These are phyloP conservation scores for Phenganax stokvisi DNA, from an alignment of 92 coral and sea anemone species.

Conservation along the genomic window DNA sequence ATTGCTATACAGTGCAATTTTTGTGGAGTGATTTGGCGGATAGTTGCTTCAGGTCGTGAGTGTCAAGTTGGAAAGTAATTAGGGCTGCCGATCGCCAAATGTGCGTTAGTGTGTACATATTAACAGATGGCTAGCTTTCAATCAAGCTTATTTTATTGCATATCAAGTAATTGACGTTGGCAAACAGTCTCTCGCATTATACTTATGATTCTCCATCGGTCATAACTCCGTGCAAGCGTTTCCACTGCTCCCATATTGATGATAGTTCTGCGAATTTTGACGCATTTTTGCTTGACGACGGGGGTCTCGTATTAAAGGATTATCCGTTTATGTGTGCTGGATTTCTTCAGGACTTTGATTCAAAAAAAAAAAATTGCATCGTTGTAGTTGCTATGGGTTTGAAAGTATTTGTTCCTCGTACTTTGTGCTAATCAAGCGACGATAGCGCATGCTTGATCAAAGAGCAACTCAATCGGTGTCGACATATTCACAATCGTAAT, in stretches of 20 bases:
- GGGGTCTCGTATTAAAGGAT: not conserved
- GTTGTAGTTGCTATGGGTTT: constrained; percentile 25
- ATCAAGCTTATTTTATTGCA: constrained; percentile 21
- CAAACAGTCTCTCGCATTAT: constrained; percentile 17
- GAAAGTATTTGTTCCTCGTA: constrained; percentile 5
- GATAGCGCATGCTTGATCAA: not conserved
- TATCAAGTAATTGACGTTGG: constrained; percentile 28
- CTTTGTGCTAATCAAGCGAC: constrained; percentile 16
- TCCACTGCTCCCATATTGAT: too few species aligned
- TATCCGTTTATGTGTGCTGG: constrained; percentile 8
- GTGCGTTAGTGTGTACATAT: constrained; percentile 17
- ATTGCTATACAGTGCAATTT: not conserved
- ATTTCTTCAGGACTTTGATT: not conserved
- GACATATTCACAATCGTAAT: not conserved
- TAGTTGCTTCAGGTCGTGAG: constrained; percentile 13
- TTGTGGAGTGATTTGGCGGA: not conserved
- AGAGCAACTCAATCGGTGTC: not conserved
- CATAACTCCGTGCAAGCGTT: too few species aligned
- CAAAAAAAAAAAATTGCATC: not conserved
- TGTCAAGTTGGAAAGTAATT: constrained; percentile 39
- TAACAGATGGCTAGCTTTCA: constrained; percentile 31
- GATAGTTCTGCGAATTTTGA: not conserved
- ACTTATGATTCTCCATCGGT: not conserved
- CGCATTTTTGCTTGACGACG: not conserved
- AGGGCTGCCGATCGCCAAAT: constrained; percentile 2